Percentiles rank a stretch among this genome's conserved stretches.
These are phyloP conservation scores for Tineola bisselliella DNA, from an alignment of 2,888 invertebrate species.

Conservation along the genomic window DNA sequence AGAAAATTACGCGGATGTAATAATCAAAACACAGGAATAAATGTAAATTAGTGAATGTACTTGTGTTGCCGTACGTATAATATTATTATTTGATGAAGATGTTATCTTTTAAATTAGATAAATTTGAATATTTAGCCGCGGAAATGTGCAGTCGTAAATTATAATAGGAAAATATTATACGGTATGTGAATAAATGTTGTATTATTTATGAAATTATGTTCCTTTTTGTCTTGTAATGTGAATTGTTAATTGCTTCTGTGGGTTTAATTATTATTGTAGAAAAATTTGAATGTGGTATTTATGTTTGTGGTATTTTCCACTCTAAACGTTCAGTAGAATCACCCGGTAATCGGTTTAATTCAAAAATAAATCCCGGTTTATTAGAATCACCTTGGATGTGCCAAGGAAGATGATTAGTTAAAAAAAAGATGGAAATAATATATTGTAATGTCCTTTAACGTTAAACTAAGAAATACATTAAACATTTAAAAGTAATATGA, in stretches of 20 bases:
- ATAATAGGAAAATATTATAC: background rate
- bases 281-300: no score
- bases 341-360: no score
- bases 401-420: no score
- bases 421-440: no score
- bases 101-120: slow-evolving; percentile 10
- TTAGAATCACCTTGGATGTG: no score
- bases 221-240: no score
- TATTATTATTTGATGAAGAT: background rate
- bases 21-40: background rate
- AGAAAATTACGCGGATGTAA: background rate
- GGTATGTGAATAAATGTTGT: background rate
- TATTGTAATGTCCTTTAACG: no score
- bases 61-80: background rate
- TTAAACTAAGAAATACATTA: background rate
- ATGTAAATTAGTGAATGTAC: slow-evolving; percentile 2
- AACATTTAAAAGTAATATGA: background rate
- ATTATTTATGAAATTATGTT: background rate
- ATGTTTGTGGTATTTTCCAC: no score
- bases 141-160: slow-evolving; percentile 1
- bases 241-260: no score
- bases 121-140: slow-evolving; percentile 10
- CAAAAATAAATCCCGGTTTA: no score
- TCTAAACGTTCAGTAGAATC: no score
- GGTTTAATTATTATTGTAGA: no score